Percentiles rank a stretch among this genome's conserved stretches.
Evolutionary conservation across 2,113 vertebrate genomes (phyloP).

Genomic region (Pedetes capensis): DNA sequence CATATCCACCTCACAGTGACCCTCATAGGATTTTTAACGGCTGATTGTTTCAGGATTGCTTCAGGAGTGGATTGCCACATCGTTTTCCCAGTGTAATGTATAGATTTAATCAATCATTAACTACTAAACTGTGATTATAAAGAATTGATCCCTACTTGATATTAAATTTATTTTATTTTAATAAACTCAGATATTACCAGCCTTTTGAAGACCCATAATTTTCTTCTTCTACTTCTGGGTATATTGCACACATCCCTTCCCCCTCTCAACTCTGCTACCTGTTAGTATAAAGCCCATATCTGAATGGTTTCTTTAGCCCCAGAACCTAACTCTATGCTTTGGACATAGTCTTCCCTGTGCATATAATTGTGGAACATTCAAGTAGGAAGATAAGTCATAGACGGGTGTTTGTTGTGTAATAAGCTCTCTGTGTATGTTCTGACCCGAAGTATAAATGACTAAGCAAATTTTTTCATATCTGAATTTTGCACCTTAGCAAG

Average conservation of each 20-base stretch:
- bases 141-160: neutral
- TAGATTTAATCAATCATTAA: conserved; percentile 5
- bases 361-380: neutral
- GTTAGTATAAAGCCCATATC: neutral
- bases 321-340: neutral
- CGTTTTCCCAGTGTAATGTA: too few relatives aligned
- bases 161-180: neutral
- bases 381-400: neutral
- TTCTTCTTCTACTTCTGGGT: neutral
- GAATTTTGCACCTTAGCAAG: neutral
- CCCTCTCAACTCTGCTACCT: neutral
- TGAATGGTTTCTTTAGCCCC: neutral
- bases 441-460: neutral
- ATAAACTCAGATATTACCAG: neutral
- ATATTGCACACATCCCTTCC: neutral
- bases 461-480: neutral
- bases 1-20: too few relatives aligned
- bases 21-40: too few relatives aligned
- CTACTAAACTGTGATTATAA: neutral
- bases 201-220: neutral
- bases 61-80: too few relatives aligned
- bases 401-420: neutral
- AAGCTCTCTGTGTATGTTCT: neutral
- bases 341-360: neutral
- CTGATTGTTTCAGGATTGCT: too few relatives aligned